phyloP scores from a whole-genome alignment of 2,113 vertebrate species.

The Dicentrarchus labrax region DNA sequence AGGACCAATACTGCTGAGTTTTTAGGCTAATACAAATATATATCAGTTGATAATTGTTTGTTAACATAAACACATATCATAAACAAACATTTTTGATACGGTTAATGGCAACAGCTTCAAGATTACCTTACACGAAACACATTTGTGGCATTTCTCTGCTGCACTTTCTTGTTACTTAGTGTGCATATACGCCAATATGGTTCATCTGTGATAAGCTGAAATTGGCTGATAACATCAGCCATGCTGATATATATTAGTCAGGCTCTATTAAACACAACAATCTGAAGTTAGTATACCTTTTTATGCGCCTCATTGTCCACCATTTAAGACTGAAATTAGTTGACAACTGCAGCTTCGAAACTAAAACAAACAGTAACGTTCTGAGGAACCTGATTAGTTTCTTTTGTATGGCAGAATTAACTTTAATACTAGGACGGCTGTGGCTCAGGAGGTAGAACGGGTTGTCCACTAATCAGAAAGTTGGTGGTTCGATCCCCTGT shows the following conservation, averaged over 20 bases:
- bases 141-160: not conserved
- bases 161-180: not conserved
- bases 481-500: too few species aligned
- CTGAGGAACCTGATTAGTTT: not conserved
- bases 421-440: not conserved
- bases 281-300: not conserved
- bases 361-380: not conserved
- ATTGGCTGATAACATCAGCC: not conserved
- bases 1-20: not conserved
- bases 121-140: not conserved
- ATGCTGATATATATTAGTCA: not conserved
- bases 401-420: not conserved
- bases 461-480: too few species aligned
- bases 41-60: not conserved
- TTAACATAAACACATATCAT: not conserved
- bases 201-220: not conserved
- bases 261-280: not conserved
- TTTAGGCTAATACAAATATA: not conserved
- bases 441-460: too few species aligned
- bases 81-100: not conserved
- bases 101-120: not conserved
- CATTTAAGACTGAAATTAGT: not conserved
- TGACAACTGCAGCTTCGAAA: not conserved
- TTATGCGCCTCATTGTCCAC: not conserved
- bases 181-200: not conserved